phyloP scores from a whole-genome alignment of 2,888 invertebrate species.

The Pterostichus madidus region DNA sequence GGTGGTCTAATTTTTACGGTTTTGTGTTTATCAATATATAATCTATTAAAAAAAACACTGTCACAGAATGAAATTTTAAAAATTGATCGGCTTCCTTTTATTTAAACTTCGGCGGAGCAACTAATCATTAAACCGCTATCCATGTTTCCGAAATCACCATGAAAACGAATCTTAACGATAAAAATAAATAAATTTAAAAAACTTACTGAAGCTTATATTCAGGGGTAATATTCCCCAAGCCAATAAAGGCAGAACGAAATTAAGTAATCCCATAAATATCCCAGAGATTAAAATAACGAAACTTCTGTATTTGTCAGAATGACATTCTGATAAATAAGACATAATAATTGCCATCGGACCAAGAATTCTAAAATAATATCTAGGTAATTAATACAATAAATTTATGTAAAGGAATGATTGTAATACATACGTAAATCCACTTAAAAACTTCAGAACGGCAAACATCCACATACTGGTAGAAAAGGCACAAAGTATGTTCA shows the following conservation, averaged over 20 bases:
- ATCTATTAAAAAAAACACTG: too few relatives aligned
- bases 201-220: constrained; percentile 9
- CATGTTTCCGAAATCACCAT: too few relatives aligned
- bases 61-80: too few relatives aligned
- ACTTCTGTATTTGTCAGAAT: constrained; percentile 82
- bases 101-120: too few relatives aligned
- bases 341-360: constrained; percentile 86
- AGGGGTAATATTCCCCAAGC: constrained; percentile 86
- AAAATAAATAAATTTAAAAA: too few relatives aligned
- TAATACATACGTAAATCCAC: constrained; percentile 16
- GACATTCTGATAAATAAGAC: constrained; percentile 87
- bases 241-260: constrained; percentile 82
- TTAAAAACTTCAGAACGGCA: constrained; percentile 11
- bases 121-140: too few relatives aligned
- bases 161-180: too few relatives aligned
- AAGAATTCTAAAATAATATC: constrained; percentile 72
- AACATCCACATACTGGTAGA: constrained; percentile 75
- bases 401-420: neutral
- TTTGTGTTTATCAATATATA: too few relatives aligned
- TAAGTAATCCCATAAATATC: constrained; percentile 83
- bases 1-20: too few relatives aligned
- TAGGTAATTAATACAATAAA: neutral
- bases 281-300: constrained; percentile 83
- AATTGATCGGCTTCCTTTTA: too few relatives aligned
- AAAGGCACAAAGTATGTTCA: constrained; percentile 82